A percentile compares a stretch with the other conserved stretches of the same genome.
Evolutionary conservation across 2,797 vertebrate genomes (phyloP).

Genomic region (Carapus acus): DNA sequence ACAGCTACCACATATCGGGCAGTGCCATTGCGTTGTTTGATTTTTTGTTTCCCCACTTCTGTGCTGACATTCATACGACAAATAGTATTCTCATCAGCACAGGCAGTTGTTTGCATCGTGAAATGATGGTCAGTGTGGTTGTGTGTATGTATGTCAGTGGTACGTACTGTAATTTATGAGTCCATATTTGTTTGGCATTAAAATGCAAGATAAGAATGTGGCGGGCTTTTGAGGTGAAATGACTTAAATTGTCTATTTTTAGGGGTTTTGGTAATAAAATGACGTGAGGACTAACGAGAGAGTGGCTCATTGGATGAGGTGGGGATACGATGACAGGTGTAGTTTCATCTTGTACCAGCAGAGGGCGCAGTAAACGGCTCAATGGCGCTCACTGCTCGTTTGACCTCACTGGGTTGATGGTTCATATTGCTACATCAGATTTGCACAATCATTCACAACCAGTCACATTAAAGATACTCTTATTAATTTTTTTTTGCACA

Average conservation of each 20-base stretch:
- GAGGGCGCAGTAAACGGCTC: slow-evolving; percentile 32
- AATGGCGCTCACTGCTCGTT: too few relatives aligned
- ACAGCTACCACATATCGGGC: slow-evolving; percentile 10
- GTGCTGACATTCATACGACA: slow-evolving; percentile 36
- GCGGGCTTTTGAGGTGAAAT: slow-evolving; percentile 24
- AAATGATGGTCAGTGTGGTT: slow-evolving; percentile 37
- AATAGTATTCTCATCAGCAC: slow-evolving; percentile 11
- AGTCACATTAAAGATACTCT: too few relatives aligned
- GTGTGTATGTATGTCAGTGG: slow-evolving; percentile 53
- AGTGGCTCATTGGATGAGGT: slow-evolving; percentile 8
- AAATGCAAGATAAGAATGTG: slow-evolving; percentile 33
- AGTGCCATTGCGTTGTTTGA: slow-evolving; percentile 28
- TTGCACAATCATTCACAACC: background rate
- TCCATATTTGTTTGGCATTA: slow-evolving; percentile 50
- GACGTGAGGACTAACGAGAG: slow-evolving; percentile 7
- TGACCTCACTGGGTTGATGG: background rate
- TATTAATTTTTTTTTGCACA: too few relatives aligned
- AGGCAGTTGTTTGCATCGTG: slow-evolving; percentile 40
- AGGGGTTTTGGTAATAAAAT: slow-evolving; percentile 41
- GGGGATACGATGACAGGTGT: too few relatives aligned
- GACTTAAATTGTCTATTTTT: slow-evolving; percentile 18
- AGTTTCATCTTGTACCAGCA: slow-evolving; percentile 40
- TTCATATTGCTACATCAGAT: background rate
- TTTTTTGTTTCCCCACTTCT: slow-evolving; percentile 18
- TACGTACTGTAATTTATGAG: slow-evolving; percentile 63